Conservation (phyloP, 2,888 invertebrate species). For the Mesorhabditis spiculigera region DNA sequence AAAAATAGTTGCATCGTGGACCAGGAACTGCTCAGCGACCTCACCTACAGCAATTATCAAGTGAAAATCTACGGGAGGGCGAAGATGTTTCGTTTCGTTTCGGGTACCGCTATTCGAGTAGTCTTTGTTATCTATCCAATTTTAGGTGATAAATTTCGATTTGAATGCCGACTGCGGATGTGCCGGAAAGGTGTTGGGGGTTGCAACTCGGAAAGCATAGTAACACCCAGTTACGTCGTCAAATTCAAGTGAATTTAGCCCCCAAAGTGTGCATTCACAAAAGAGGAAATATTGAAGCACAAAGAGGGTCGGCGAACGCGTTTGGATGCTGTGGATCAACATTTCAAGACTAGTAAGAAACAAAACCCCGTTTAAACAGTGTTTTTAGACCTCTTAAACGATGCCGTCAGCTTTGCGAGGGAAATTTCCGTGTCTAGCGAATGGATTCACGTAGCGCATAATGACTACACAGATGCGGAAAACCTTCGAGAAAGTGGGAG, state of each 20-base stretch:
- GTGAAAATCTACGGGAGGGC: conserved; percentile 33
- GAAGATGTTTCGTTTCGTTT: conserved; percentile 33
- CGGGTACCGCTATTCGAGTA: background rate
- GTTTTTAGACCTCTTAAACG: conserved; percentile 23
- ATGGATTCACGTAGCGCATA: conserved; percentile 34
- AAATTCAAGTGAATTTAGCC: conserved; percentile 23
- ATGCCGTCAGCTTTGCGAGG: conserved; percentile 20
- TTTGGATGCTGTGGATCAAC: background rate
- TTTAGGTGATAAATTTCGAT: conserved; percentile 23
- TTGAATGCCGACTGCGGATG: conserved; percentile 35
- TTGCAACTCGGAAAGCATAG: conserved; percentile 6
- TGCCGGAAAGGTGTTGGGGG: conserved; percentile 19
- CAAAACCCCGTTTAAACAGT: background rate
- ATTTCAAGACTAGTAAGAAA: background rate
- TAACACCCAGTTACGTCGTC: background rate
- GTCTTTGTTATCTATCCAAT: background rate
- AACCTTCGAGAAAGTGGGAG: conserved; percentile 25
- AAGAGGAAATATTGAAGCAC: conserved; percentile 35
- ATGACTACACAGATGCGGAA: conserved; percentile 31
- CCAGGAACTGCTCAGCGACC: conserved; percentile 37
- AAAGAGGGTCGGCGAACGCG: conserved; percentile 9
- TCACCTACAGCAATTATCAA: conserved; percentile 34
- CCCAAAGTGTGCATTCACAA: conserved; percentile 40
- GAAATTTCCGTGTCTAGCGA: conserved; percentile 28
- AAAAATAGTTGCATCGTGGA: conserved; percentile 35